phyloP scores from a whole-genome alignment of 2,113 vertebrate genomes.

The Capricornis sumatraensis region DNA sequence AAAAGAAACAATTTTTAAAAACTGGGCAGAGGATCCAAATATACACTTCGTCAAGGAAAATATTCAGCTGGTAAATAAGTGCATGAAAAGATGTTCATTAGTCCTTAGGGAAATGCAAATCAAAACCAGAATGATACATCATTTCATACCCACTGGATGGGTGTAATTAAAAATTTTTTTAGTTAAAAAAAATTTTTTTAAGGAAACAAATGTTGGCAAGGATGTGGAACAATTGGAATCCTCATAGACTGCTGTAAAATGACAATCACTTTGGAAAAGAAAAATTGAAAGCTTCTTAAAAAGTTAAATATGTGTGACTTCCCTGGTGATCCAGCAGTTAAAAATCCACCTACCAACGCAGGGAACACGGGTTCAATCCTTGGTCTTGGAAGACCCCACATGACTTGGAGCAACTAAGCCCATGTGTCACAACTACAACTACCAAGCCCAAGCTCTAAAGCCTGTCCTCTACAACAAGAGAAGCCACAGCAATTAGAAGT shows the following conservation, averaged over 20 bases:
- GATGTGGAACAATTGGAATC: neutral
- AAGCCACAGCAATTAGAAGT: neutral
- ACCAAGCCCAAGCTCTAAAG: neutral
- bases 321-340: neutral
- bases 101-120: neutral
- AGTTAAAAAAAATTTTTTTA: neutral
- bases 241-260: neutral
- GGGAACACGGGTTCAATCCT: neutral
- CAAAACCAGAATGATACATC: neutral
- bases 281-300: neutral
- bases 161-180: neutral
- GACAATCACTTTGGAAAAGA: neutral
- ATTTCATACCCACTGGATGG: neutral
- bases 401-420: neutral
- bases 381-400: neutral
- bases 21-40: neutral
- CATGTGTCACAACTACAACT: neutral
- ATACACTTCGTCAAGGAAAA: neutral
- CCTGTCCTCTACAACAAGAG: neutral
- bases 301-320: neutral
- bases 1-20: neutral
- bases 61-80: neutral
- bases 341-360: neutral
- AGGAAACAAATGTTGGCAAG: neutral
- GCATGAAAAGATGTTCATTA: neutral